These are phyloP conservation scores for Sternarchorhynchus goeldii DNA, from an alignment of 2,797 vertebrate genomes.

Conservation along the genomic window DNA sequence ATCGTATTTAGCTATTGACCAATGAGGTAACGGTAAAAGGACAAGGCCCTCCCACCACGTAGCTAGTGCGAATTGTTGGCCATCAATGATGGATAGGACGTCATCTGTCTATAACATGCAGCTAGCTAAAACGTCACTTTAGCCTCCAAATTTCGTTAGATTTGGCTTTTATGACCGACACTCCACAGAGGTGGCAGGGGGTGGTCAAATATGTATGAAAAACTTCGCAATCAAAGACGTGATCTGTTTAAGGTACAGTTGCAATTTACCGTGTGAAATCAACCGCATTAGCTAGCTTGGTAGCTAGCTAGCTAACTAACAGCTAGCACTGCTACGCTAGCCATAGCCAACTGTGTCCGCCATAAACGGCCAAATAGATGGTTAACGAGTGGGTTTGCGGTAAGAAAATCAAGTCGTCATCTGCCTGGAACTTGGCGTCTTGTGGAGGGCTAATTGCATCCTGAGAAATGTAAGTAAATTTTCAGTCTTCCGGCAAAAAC, in stretches of 20 bases:
- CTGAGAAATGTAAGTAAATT: constrained; percentile 52
- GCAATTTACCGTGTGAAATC: constrained; percentile 72
- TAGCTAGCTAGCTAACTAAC: constrained; percentile 63
- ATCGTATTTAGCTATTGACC: constrained; percentile 42
- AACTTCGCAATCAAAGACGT: constrained; percentile 64
- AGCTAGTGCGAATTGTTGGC: constrained; percentile 39
- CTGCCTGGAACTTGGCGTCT: constrained; percentile 48
- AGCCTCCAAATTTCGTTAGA: constrained; percentile 24
- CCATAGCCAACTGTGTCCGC: constrained; percentile 28
- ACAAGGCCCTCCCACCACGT: constrained; percentile 34
- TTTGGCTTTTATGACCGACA: neutral
- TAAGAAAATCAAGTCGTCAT: constrained; percentile 24
- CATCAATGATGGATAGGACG: constrained; percentile 70
- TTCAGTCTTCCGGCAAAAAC: constrained; percentile 26
- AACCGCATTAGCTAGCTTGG: constrained; percentile 67
- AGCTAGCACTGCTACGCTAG: constrained; percentile 40
- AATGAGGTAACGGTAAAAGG: constrained; percentile 52
- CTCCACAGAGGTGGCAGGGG: neutral
- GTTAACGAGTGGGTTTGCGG: constrained; percentile 27
- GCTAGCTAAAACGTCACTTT: constrained; percentile 64
- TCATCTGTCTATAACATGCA: constrained; percentile 77
- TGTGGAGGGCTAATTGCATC: constrained; percentile 43
- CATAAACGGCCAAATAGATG: constrained; percentile 36
- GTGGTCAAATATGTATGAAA: constrained; percentile 69
- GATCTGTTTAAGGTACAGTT: constrained; percentile 65